Evolutionary conservation across 2,888 invertebrate species (phyloP).

Genomic region (Sisyra terminalis): DNA sequence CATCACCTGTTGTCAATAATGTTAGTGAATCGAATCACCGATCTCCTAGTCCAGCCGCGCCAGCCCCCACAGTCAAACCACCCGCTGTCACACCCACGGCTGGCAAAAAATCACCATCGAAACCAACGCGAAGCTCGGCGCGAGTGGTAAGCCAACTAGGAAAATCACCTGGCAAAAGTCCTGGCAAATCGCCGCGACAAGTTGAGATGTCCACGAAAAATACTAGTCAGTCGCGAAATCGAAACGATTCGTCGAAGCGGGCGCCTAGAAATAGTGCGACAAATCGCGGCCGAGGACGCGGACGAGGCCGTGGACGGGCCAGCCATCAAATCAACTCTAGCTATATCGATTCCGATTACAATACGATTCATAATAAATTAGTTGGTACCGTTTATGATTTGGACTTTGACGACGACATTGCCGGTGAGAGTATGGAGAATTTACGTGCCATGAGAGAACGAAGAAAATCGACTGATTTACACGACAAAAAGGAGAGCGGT

Average conservation of each 20-base stretch:
- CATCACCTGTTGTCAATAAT: conserved; percentile 8
- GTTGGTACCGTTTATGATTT: conserved; percentile 78
- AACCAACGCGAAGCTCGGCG: conserved; percentile 41
- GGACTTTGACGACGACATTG: conserved; percentile 69
- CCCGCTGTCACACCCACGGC: conserved; percentile 26
- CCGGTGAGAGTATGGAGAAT: conserved; percentile 57
- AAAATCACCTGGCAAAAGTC: conserved; percentile 53
- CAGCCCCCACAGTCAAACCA: conserved; percentile 24
- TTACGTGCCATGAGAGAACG: conserved; percentile 64
- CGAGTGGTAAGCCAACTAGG: conserved; percentile 40
- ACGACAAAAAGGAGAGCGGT: conserved; percentile 38
- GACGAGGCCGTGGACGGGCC: conserved; percentile 26
- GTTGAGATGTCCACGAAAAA: conserved; percentile 31
- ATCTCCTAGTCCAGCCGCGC: conserved; percentile 20
- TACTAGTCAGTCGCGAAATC: conserved; percentile 31
- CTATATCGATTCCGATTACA: conserved; percentile 34
- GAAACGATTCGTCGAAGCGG: conserved; percentile 22
- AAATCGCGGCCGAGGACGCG: conserved; percentile 25
- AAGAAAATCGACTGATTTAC: conserved; percentile 54
- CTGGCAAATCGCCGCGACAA: conserved; percentile 51
- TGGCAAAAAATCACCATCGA: conserved; percentile 39
- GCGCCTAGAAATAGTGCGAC: conserved; percentile 19
- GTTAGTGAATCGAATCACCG: conserved; percentile 3
- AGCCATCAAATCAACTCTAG: conserved; percentile 17
- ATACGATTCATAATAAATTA: conserved; percentile 63